Evolutionary conservation across 2,797 vertebrate genomes (phyloP).

Genomic region (Trichosurus vulpecula): DNA sequence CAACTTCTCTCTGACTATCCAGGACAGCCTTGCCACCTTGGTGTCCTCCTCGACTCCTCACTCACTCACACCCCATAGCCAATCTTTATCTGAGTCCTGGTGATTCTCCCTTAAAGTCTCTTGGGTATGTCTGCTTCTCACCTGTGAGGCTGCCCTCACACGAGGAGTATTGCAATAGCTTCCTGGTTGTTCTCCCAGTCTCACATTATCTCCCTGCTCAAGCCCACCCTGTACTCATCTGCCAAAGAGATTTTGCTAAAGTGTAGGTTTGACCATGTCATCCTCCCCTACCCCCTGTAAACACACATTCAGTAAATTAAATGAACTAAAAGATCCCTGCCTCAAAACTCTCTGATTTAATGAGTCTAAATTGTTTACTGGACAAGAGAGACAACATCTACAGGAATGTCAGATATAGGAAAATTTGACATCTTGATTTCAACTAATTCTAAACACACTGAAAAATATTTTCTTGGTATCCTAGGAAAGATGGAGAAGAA

Average conservation of each 20-base stretch:
- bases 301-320: neutral
- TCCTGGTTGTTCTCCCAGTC: neutral
- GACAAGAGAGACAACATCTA: neutral
- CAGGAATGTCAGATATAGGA: neutral
- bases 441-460: neutral
- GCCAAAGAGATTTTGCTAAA: neutral
- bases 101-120: neutral
- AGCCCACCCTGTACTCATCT: neutral
- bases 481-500: neutral
- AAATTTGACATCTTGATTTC: neutral
- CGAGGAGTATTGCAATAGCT: neutral
- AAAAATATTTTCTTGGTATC: neutral
- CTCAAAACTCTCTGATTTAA: neutral
- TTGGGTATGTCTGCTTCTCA: neutral
- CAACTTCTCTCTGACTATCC: neutral
- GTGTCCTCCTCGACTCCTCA: neutral
- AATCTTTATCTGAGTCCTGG: neutral
- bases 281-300: neutral
- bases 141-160: neutral
- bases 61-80: neutral
- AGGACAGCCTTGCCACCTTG: neutral
- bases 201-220: neutral
- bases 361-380: neutral
- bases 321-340: neutral
- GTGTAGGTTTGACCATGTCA: neutral